These are phyloP conservation scores for Melikaiella ostensackeni DNA, from an alignment of 2,888 invertebrate genomes.

Conservation along the genomic window DNA sequence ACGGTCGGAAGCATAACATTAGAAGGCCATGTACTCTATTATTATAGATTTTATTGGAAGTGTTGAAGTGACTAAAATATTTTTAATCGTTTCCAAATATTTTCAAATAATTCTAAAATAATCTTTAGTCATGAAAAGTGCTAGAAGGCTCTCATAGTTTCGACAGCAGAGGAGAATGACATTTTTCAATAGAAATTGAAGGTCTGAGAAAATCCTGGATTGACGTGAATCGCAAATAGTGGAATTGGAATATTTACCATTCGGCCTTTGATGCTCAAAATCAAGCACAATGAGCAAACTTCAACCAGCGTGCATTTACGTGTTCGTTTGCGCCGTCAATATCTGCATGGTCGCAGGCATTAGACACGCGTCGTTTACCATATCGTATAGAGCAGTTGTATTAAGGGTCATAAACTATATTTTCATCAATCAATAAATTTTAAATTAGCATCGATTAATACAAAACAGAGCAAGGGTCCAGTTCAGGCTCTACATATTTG, in stretches of 20 bases:
- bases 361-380: slow-evolving; percentile 56
- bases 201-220: neutral
- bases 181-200: neutral
- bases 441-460: neutral
- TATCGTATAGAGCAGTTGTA: slow-evolving; percentile 46
- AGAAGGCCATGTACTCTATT: too few relatives aligned
- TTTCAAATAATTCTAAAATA: too few relatives aligned
- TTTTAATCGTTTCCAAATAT: too few relatives aligned
- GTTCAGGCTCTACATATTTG: too few relatives aligned
- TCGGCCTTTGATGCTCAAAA: slow-evolving; percentile 60
- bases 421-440: too few relatives aligned
- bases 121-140: too few relatives aligned
- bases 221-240: slow-evolving; percentile 40
- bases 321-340: slow-evolving; percentile 60
- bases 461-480: neutral
- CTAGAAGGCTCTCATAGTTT: neutral
- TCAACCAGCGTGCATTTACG: slow-evolving; percentile 46
- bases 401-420: slow-evolving; percentile 48
- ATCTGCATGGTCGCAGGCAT: slow-evolving; percentile 52
- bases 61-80: too few relatives aligned
- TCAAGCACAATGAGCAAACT: slow-evolving; percentile 58
- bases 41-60: too few relatives aligned
- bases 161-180: too few relatives aligned
- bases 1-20: too few relatives aligned
- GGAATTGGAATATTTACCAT: slow-evolving; percentile 49